Base-by-base conservation (phyloP, 2,113 vertebrate species). In the Ophiodon elongatus region DNA sequence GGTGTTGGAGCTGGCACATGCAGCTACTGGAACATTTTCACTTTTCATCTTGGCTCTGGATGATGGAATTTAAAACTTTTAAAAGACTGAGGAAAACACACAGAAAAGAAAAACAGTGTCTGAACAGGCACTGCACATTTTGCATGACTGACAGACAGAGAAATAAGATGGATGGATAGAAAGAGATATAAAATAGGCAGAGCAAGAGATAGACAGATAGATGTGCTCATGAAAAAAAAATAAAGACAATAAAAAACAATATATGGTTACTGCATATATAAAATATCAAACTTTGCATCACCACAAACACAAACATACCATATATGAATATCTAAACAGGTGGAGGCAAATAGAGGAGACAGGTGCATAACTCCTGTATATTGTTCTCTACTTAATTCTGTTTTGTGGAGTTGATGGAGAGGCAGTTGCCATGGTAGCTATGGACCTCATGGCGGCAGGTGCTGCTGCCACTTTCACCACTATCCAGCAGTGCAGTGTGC, bases 351-450 rank as follows among this genome's bases (percentile, higher is more conserved):
- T 37, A 47, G 60, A 13, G 39, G n/a, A 71, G 59, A 56, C 60
- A 79, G 71, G 41, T 74, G 74, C 43, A 66, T 69, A 63, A 82
- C 76, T 84, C 43, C 54, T 72, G 45, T 65, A 60, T 17, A 27
- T 23, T 65, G 45, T 45, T 73, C 21, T 69, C 25, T 29, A 76
- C 43, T 71, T 66, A 43, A 74, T 56, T 78, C 37, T 84, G 45
- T 80, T 41, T 23, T 66, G 64, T 57, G n/a, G 27, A 65, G 23
- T 79, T 87, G 83, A 87, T 74, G 35, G 80, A 84, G 86, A 92
- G 72, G 85, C 86, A 87, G 93, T 94, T 93, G 90, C 90, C 89
- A 91, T 92, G 93, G 93, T 69, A 92, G 85, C 91, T 43, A 69
- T 14, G 15, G 81, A 76, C 76, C 79, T 76, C 64, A 76, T 78